phyloP scores from a whole-genome alignment of 2,113 vertebrate genomes.

The Phrynosoma platyrhinos region DNA sequence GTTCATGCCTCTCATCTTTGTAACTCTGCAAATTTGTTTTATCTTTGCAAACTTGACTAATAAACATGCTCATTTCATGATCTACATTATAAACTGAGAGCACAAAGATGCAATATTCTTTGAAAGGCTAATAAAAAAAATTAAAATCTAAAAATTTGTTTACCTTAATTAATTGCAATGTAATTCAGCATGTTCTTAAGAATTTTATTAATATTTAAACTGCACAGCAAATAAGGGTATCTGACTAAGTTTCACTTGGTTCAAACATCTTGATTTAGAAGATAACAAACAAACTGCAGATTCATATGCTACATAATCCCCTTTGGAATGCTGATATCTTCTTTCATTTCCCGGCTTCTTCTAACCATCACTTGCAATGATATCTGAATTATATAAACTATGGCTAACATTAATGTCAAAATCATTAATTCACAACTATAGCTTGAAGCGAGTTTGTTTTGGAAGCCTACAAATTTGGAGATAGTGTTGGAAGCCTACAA shows the following conservation, averaged over 20 bases:
- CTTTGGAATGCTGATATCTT: background rate
- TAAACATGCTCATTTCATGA: background rate
- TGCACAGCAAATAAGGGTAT: background rate
- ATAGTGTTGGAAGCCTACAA: no score
- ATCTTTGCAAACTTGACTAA: background rate
- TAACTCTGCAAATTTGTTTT: background rate
- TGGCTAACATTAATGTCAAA: no score
- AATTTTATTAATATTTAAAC: background rate
- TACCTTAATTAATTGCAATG: background rate
- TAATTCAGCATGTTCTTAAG: background rate
- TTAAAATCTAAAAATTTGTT: background rate
- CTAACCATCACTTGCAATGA: no score
- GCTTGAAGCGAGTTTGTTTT: no score
- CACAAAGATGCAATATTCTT: background rate
- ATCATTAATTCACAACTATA: no score
- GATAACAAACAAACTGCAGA: background rate
- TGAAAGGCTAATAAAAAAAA: background rate
- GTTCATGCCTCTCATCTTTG: background rate
- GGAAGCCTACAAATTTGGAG: no score
- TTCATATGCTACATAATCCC: background rate
- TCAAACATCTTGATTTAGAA: background rate
- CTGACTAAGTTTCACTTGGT: background rate
- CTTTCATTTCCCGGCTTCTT: no score
- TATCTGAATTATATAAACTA: no score
- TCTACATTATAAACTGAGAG: background rate